Evolutionary conservation across 1,140 invertebrate species (phyloP).

Genomic region (Atta cephalotes): DNA sequence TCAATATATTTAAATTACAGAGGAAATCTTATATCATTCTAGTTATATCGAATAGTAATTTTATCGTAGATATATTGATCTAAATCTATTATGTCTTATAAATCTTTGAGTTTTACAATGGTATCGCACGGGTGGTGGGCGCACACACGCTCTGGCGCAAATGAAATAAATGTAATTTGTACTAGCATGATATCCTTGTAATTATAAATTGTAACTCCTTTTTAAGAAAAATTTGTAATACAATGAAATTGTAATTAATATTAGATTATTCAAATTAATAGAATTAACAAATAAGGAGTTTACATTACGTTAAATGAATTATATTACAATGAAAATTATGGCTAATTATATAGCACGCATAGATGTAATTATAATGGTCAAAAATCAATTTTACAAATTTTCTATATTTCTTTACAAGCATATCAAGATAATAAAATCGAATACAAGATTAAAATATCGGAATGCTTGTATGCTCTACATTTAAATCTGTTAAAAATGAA

Average conservation of each 20-base stretch:
- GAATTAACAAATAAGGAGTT: not conserved
- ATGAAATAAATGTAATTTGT: constrained; percentile 40
- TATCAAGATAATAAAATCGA: not conserved
- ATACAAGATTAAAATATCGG: constrained; percentile 37
- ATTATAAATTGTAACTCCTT: constrained; percentile 10
- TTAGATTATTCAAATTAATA: not conserved
- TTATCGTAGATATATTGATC: not conserved
- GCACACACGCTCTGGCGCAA: too few species aligned
- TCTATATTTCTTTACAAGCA: not conserved
- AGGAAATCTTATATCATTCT: not conserved
- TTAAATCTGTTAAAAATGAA: constrained; percentile 2
- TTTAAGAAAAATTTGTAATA: not conserved
- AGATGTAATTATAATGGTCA: not conserved
- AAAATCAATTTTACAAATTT: constrained; percentile 29
- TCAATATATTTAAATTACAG: constrained; percentile 24
- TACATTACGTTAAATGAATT: not conserved
- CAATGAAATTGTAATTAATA: too few species aligned
- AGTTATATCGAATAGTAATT: constrained; percentile 1
- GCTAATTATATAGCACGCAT: not conserved
- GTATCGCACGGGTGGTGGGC: not conserved
- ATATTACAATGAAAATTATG: not conserved
- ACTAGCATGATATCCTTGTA: constrained; percentile 7
- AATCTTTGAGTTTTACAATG: not conserved
- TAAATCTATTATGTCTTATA: too few species aligned
- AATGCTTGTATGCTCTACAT: constrained; percentile 5